These are phyloP conservation scores for Axis porcinus DNA, from an alignment of 2,113 vertebrate genomes.

Conservation along the genomic window DNA sequence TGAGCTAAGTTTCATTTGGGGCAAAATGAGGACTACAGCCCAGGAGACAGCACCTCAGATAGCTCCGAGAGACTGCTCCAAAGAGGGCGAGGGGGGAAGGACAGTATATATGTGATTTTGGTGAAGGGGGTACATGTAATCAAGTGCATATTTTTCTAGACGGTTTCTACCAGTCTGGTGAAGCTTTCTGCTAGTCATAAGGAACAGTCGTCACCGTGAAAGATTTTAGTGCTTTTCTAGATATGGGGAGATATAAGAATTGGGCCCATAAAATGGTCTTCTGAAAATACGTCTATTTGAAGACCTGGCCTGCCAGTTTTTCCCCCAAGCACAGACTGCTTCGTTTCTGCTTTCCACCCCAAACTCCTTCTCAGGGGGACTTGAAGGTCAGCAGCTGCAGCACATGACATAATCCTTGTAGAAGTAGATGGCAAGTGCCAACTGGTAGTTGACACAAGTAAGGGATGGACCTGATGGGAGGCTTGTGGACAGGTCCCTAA, in stretches of 20 bases:
- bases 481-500: neutral
- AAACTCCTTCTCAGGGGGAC: neutral
- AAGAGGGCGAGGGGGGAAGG: neutral
- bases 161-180: too few relatives aligned
- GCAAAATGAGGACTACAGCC: neutral
- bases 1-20: neutral
- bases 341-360: neutral
- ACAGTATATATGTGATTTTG: neutral
- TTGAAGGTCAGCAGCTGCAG: neutral
- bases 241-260: neutral
- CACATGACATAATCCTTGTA: neutral
- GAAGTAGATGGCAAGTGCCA: neutral
- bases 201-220: neutral
- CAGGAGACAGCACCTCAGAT: neutral
- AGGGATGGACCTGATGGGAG: neutral
- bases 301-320: neutral
- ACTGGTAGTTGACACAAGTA: neutral
- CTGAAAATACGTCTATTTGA: neutral
- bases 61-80: neutral
- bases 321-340: neutral
- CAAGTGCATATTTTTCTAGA: neutral
- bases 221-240: neutral
- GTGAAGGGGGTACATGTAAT: neutral
- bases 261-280: neutral
- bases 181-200: neutral